phyloP scores from a whole-genome alignment of 2,888 invertebrate species.

The Yponomeuta plumbellus region DNA sequence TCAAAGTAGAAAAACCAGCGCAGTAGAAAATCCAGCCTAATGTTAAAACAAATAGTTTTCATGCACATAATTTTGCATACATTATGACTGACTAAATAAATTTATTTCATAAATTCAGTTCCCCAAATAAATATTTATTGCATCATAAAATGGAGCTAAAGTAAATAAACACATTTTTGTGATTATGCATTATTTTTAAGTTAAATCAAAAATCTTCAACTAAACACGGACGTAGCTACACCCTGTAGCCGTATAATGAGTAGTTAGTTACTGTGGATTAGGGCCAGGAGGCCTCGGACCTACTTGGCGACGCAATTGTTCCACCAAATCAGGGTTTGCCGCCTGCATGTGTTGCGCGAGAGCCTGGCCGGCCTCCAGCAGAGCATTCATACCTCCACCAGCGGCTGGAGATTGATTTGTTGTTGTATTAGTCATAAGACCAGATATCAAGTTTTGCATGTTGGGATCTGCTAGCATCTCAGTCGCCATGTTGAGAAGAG shows the following conservation, averaged over 20 bases:
- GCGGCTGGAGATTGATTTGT: conserved; percentile 28
- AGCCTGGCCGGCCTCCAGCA: conserved; percentile 83
- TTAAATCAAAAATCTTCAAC: neutral
- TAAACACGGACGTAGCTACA: neutral
- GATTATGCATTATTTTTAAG: neutral
- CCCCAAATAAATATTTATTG: neutral
- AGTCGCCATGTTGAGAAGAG: conserved; percentile 88
- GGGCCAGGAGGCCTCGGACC: conserved; percentile 28
- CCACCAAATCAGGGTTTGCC: conserved; percentile 88
- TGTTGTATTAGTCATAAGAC: conserved; percentile 64
- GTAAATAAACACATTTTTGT: neutral
- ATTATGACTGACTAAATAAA: neutral
- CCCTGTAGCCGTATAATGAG: conserved; percentile 1
- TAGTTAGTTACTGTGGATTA: neutral
- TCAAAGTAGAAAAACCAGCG: neutral
- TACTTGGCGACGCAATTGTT: conserved; percentile 82
- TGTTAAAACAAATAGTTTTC: neutral
- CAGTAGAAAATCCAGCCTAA: neutral
- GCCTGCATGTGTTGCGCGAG: conserved; percentile 89
- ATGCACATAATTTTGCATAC: neutral
- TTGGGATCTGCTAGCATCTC: conserved; percentile 90
- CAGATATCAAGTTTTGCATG: conserved; percentile 85
- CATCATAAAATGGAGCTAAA: neutral
- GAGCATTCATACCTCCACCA: conserved; percentile 50
- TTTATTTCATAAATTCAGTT: neutral